Percentiles rank a stretch among this genome's conserved stretches.
These are phyloP conservation scores for Chelidonichthys spinosus DNA, from an alignment of 2,797 vertebrate species.

Conservation along the genomic window DNA sequence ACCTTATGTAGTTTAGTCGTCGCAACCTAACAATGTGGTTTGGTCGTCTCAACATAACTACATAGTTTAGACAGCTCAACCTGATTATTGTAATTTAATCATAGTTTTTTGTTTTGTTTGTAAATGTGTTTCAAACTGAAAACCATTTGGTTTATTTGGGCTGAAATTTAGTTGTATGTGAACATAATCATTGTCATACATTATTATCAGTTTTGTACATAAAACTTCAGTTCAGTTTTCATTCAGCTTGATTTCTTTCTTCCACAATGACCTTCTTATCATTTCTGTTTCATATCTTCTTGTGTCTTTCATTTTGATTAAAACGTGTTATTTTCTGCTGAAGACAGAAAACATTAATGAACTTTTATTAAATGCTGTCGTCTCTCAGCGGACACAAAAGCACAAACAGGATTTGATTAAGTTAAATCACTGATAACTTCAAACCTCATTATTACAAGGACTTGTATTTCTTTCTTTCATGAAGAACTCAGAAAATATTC, in stretches of 20 bases:
- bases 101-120: too few relatives aligned
- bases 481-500: not conserved
- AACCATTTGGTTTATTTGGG: too few relatives aligned
- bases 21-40: too few relatives aligned
- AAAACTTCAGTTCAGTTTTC: not conserved
- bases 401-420: constrained; percentile 69
- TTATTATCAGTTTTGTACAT: not conserved
- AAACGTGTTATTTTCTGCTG: constrained; percentile 32
- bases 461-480: constrained; percentile 40
- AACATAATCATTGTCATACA: too few relatives aligned
- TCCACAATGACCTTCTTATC: constrained; percentile 27
- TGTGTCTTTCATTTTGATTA: constrained; percentile 40
- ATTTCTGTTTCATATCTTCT: constrained; percentile 22
- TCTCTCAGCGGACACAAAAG: constrained; percentile 54
- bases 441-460: constrained; percentile 55
- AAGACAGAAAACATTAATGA: constrained; percentile 43
- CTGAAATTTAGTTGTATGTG: too few relatives aligned
- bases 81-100: too few relatives aligned
- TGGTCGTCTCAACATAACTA: too few relatives aligned
- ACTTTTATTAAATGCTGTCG: constrained; percentile 34
- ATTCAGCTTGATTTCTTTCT: constrained; percentile 6
- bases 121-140: too few relatives aligned
- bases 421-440: constrained; percentile 58
- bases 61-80: too few relatives aligned
- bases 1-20: too few relatives aligned